Percentiles rank a stretch among this genome's conserved stretches.
Evolutionary conservation across 2,797 vertebrate species (phyloP).

Genomic region (Remorina albescens): DNA sequence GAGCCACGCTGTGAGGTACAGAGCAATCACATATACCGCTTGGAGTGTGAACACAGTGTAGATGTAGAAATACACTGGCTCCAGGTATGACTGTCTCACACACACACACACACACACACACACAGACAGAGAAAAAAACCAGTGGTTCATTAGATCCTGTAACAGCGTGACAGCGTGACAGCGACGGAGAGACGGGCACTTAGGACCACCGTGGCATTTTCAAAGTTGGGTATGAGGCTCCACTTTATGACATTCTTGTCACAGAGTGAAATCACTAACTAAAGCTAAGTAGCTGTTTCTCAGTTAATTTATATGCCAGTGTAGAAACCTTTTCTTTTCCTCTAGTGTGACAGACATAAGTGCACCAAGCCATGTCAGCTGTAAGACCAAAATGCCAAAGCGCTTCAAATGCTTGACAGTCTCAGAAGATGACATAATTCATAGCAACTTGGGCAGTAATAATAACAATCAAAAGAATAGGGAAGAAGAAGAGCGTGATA

Average conservation of each 20-base stretch:
- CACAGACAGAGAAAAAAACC: conserved; percentile 35
- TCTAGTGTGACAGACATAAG: conserved; percentile 41
- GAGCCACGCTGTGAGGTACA: conserved; percentile 96
- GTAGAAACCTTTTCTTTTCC: conserved; percentile 63
- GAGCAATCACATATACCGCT: conserved; percentile 92
- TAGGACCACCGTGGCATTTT: conserved; percentile 61
- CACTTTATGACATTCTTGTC: conserved; percentile 45
- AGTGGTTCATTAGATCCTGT: conserved; percentile 47
- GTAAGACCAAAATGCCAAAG: conserved; percentile 48
- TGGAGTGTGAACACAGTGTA: conserved; percentile 97
- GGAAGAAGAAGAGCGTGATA: background rate
- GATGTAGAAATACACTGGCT: conserved; percentile 99
- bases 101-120: conserved; percentile 50
- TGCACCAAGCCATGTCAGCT: conserved; percentile 20
- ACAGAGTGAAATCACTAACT: conserved; percentile 10
- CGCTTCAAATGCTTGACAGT: conserved; percentile 26
- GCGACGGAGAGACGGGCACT: conserved; percentile 28
- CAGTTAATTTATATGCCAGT: conserved; percentile 61
- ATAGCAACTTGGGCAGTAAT: background rate
- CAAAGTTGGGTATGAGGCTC: conserved; percentile 56
- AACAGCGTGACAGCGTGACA: too few relatives aligned
- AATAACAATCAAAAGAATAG: background rate
- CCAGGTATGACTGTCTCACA: conserved; percentile 89
- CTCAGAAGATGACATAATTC: conserved; percentile 13
- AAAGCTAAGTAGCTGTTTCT: conserved; percentile 44